Base-by-base conservation (phyloP, 2,888 invertebrate species). In the Epsilonema sp. region DNA sequence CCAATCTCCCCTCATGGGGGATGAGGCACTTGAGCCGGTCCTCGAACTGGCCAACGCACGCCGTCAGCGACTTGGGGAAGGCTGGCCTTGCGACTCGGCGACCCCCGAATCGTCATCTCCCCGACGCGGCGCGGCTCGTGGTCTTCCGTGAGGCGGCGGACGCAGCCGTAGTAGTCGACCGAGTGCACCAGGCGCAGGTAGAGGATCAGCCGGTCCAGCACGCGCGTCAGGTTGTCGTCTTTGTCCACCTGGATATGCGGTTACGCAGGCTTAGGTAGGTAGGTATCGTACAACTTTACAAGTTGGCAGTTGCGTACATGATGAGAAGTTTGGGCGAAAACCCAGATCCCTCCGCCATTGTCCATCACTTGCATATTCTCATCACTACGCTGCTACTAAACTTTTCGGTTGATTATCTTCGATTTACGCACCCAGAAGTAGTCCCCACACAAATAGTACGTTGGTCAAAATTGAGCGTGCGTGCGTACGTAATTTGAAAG, bases 141-240 rank as follows among this genome's bases (percentile, higher is more conserved):
- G 38, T 49, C 49, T 24, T 42, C 46, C 5, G 20, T 41, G 4
- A 5, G 4, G 11, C 23, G 21, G 42, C 8, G 23, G 20, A 11
- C 23, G 26, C 45, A 45, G 5, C 90, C 92, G 70, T 97, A 97
- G 65, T 87, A 94, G 67, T 94, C 94, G 45, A 94, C 82, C 0
- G 90, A 92, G 67, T 94, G 90, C 1, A 97, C 92, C 37, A 94
- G 75, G 44, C 94, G 77, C 58, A 94, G 70, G 65, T 94, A 94
- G 44, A 94, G 67, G 43, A 97, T 78, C 49, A 97, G 75, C 42
- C 80, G 76, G 61, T 79, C 78, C 49, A 79, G 62, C 26, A 76
- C 45, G 13, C 31, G 19, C 16, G 45, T 51, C 44, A 51, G 26
- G 37, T 43, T 41, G 13, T 25, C 43, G 37, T 51, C 51, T n/a